Evolutionary conservation across 2,888 invertebrate genomes (phyloP).

Genomic region (Apamea crenata): DNA sequence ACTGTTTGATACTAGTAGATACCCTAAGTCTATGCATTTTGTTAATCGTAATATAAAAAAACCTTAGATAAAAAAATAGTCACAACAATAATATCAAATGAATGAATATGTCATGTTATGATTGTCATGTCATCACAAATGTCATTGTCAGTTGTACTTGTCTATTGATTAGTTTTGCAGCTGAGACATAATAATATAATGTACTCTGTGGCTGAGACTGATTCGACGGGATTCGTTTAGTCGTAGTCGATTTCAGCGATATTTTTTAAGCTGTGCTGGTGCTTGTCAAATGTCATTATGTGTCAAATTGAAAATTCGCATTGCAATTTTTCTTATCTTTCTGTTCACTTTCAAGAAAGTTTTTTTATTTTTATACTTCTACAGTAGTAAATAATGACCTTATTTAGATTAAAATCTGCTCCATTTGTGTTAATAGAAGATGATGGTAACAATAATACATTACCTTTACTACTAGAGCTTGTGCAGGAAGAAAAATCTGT

Average conservation of each 20-base stretch:
- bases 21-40: slow-evolving; percentile 70
- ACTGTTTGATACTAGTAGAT: slow-evolving; percentile 50
- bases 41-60: slow-evolving; percentile 11
- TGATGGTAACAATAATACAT: slow-evolving; percentile 78
- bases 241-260: neutral
- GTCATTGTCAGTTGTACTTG: neutral
- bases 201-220: too few relatives aligned
- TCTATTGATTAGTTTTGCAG: neutral
- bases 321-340: neutral
- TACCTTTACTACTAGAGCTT: slow-evolving; percentile 80
- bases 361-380: neutral
- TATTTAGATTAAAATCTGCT: slow-evolving; percentile 80
- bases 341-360: neutral
- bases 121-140: neutral
- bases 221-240: too few relatives aligned
- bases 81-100: neutral
- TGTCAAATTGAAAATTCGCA: neutral
- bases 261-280: neutral
- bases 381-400: slow-evolving; percentile 73
- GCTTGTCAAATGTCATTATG: neutral
- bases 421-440: slow-evolving; percentile 84
- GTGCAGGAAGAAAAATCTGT: slow-evolving; percentile 72
- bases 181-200: too few relatives aligned
- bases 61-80: neutral
- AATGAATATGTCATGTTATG: neutral